phyloP scores from a whole-genome alignment of 1,140 invertebrate genomes.

The Colletes latitarsis region DNA sequence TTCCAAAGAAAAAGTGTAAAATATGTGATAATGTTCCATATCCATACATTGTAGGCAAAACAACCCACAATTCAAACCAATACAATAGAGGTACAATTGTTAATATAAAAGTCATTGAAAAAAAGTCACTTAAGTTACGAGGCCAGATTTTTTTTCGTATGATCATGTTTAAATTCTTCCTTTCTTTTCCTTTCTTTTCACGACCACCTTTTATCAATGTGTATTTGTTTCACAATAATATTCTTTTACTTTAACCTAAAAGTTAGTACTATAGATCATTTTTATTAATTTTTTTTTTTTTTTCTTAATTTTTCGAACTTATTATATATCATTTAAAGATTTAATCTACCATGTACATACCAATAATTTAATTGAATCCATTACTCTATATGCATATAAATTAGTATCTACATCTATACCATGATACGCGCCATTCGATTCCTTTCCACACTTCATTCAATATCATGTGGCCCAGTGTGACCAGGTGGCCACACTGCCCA shows the following conservation, averaged over 20 bases:
- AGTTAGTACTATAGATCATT: not conserved
- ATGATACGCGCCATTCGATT: conserved; percentile 13
- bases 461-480: too few relatives aligned
- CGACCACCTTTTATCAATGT: not conserved
- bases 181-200: not conserved
- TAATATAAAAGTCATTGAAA: conserved; percentile 82
- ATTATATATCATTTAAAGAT: not conserved
- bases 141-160: conserved; percentile 80
- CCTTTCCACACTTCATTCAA: not conserved
- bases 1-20: conserved; percentile 85
- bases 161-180: conserved; percentile 69
- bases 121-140: conserved; percentile 78
- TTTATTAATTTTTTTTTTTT: too few relatives aligned
- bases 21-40: conserved; percentile 79
- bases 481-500: too few relatives aligned
- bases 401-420: not conserved
- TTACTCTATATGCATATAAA: not conserved
- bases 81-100: conserved; percentile 83
- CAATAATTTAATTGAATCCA: not conserved
- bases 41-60: conserved; percentile 83
- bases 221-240: not conserved
- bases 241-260: conserved; percentile 16
- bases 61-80: conserved; percentile 86
- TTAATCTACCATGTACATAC: not conserved
- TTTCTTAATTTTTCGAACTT: not conserved